Conservation (phyloP, 1,140 invertebrate species). For the Drosophila miranda region DNA sequence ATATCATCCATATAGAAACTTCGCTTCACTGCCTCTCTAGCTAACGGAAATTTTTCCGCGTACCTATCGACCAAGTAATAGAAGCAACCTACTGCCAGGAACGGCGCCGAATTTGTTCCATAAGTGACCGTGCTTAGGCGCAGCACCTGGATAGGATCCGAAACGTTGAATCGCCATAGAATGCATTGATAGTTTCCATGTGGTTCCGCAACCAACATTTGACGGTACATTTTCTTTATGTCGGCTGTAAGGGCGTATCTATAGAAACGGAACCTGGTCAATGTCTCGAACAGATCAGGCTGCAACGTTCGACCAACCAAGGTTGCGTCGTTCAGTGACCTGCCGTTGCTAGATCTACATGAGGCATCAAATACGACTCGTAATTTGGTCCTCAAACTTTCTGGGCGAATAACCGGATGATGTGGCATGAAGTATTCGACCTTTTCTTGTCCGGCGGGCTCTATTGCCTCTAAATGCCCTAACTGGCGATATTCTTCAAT, state of each 20-base stretch:
- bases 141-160: neutral
- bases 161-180: no score
- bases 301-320: slow-evolving; percentile 1
- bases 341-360: slow-evolving; percentile 1
- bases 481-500: neutral
- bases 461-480: neutral
- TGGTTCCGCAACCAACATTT: neutral
- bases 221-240: neutral
- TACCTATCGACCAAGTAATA: no score
- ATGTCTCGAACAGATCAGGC: slow-evolving; percentile 1
- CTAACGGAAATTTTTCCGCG: no score
- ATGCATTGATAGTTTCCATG: neutral
- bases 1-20: slow-evolving; percentile 1
- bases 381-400: slow-evolving; percentile 1
- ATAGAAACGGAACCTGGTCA: slow-evolving; percentile 5
- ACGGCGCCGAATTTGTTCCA: no score
- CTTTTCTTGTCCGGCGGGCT: neutral
- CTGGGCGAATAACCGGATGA: neutral
- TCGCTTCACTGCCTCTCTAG: no score
- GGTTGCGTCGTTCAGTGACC: slow-evolving; percentile 3
- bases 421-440: slow-evolving; percentile 5
- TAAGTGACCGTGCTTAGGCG: neutral
- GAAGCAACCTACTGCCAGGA: no score
- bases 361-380: slow-evolving; percentile 9
- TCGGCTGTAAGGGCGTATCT: slow-evolving; percentile 5